Evolutionary conservation across 2,797 vertebrate species (phyloP), one percentile per base, ranked within the genome.

Genomic region (Brachyalestes nurse): DNA sequence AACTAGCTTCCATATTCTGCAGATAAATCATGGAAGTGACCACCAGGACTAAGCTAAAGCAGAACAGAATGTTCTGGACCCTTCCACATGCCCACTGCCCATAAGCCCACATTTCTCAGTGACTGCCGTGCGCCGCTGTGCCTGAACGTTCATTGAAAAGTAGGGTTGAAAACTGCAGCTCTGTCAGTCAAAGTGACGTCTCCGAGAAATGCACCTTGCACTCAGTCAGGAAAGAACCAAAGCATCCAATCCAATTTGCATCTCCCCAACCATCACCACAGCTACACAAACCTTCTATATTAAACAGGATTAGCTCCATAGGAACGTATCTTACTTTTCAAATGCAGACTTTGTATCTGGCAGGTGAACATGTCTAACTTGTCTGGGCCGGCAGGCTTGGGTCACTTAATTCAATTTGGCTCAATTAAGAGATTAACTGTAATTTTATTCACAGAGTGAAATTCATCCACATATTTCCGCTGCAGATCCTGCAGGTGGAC

Each of bases 181-280:
- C 72, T 82, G 75, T 81, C 79, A 66, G 65, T 83, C 83, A 81
- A 83, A 82, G 72, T 83, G 81, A 84, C 67, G 28, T 61, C 49
- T 65, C 14, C 9, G 23, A 74, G 34, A 81, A 62, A 76, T 57
- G 73, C 23, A 38, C 51, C 42, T 72, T 28, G 53, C 4, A 5
- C 47, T 76, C 77, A 60, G 45, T 19, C 28, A 72, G 65, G 67
- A 61, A 49, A 77, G 66, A 79, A 42, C 42, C 21, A 74, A 80
- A 67, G 66, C 14, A 14, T 57, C 25, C 5, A 25, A 66, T 65
- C 60, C 42, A 73, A 83, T 80, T 80, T 66, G 16, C 67, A 76
- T 80, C 47, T 72, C 75, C 70, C 60, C 16, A 17, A 57, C 25
- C 51, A 23, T 47, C 40, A 47, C 19, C 65, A 70, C 60, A 71